Evolutionary conservation across 2,113 vertebrate species (phyloP).

Genomic region (Ageneiosus marmoratus): DNA sequence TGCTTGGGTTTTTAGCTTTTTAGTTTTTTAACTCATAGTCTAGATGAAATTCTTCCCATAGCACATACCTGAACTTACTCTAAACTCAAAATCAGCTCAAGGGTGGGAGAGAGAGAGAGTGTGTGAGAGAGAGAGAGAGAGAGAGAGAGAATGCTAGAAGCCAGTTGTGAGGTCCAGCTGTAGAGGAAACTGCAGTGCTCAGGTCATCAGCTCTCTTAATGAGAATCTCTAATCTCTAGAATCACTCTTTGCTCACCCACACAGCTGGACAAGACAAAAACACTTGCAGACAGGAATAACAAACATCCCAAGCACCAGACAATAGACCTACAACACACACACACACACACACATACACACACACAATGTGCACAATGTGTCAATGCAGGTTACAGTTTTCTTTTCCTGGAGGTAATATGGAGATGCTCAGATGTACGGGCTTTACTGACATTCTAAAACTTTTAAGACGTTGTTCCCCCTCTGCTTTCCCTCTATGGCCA

Average conservation of each 20-base stretch:
- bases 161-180: conserved; percentile 68
- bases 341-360: conserved; percentile 33
- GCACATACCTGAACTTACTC: not conserved
- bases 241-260: conserved; percentile 52
- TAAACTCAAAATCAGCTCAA: not conserved
- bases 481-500: not conserved
- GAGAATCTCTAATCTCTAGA: conserved; percentile 53
- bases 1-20: not conserved
- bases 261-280: conserved; percentile 55
- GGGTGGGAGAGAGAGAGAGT: no score
- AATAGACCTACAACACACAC: conserved; percentile 23
- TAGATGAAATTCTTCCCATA: no score
- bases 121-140: no score
- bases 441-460: conserved; percentile 1
- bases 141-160: conserved; percentile 2
- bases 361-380: not conserved
- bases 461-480: not conserved
- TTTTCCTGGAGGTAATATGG: not conserved
- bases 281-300: conserved; percentile 39
- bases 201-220: conserved; percentile 64
- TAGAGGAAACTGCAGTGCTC: conserved; percentile 69
- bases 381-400: not conserved
- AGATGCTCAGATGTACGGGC: not conserved
- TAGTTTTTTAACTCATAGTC: not conserved
- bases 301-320: conserved; percentile 36